Base-by-base conservation (phyloP, 2,888 invertebrate species). In the Encarsia formosa region DNA sequence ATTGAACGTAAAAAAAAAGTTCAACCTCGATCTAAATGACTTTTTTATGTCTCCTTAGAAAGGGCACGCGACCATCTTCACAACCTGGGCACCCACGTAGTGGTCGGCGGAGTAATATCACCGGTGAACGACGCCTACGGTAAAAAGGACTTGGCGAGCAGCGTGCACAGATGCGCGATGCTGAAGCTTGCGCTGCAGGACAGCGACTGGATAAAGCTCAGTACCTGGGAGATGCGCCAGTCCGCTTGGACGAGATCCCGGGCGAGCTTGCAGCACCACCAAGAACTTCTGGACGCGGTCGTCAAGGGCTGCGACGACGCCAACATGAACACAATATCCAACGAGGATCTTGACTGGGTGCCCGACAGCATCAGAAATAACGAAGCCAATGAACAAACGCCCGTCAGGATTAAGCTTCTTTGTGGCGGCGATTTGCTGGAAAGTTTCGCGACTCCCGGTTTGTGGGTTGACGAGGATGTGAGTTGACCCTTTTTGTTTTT, bases 361-460 rank as follows among this genome's bases (percentile, higher is more conserved):
- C 83, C 84, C 1, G 74, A 78, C 5, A 76, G 76, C 54, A 61
- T 81, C 2, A 77, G 69, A 54, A 77, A 78, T 31, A 38, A 38
- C 34, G 56, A 53, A 1, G 76, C 74, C 45, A 64, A 72, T 4
- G 66, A 70, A 16, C 54, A 47, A 11, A 63, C 54, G 38, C 67
- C 67, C 29, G 81, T 92, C 1, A 83, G 85, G 39, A 79, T 96
- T 1, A 93, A 90, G 75, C 72, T 98, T 54, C 76, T 98, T 5
- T 97, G 96, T 69, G 97, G 97, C 0, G 96, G 88, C 0, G 98
- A 98, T 77, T 77, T 97, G 22, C 71, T 97, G 56, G 94, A 97
- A 76, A 92, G 94, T 0, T 97, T 98, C 75, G 88, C 87, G 5
- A 86, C 86, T 2, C 94, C 94, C 0, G 91, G 89, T 0, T 75